Conservation (phyloP, 2,113 vertebrate species). For the Mustela lutreola region DNA sequence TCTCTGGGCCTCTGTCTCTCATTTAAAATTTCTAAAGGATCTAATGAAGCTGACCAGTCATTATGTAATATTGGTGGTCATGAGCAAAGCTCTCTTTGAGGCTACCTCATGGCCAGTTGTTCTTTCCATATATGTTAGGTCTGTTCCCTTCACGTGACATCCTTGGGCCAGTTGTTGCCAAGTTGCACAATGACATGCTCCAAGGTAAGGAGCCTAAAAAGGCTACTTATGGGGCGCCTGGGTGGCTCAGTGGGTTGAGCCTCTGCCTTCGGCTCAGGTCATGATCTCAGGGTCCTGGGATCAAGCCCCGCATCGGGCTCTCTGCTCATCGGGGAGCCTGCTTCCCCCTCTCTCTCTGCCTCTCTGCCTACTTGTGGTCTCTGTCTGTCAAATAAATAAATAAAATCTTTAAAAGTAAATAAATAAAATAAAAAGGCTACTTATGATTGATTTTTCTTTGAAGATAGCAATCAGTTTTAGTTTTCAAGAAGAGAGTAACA, state of each 20-base stretch:
- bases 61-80: not conserved
- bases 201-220: not conserved
- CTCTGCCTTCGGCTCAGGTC: too few species aligned
- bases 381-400: too few species aligned
- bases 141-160: not conserved
- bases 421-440: not conserved
- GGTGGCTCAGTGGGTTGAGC: too few species aligned
- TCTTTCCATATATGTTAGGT: not conserved
- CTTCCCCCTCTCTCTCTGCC: too few species aligned
- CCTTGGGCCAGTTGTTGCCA: not conserved
- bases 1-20: not conserved
- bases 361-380: too few species aligned
- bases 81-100: not conserved
- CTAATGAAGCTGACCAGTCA: not conserved
- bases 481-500: not conserved
- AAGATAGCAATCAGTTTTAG: not conserved
- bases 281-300: too few species aligned
- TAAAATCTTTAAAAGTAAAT: too few species aligned
- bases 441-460: not conserved
- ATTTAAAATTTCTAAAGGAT: not conserved
- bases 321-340: too few species aligned
- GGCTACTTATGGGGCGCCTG: not conserved
- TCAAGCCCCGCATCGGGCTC: too few species aligned
- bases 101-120: not conserved
- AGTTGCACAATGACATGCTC: not conserved